These are phyloP conservation scores for Cybosia mesomella DNA, from an alignment of 2,888 invertebrate genomes.

Conservation along the genomic window DNA sequence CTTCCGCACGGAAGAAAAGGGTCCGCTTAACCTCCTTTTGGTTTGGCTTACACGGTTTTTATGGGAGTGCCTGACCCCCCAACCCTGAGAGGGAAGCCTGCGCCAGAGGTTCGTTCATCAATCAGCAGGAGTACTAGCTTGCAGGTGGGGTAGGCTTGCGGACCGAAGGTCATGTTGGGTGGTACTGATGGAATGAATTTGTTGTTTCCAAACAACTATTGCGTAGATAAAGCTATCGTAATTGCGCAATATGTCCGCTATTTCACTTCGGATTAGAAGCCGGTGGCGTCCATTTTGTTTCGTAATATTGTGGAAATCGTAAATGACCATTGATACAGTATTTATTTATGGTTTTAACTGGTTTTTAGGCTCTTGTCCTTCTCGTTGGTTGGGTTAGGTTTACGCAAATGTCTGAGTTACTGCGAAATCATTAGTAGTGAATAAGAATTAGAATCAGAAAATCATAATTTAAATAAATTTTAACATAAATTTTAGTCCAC, in stretches of 20 bases:
- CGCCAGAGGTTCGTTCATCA: too few species aligned
- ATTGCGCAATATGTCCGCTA: conserved; percentile 11
- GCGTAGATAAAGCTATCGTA: neutral
- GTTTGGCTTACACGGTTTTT: too few species aligned
- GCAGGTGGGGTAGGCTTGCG: too few species aligned
- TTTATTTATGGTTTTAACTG: neutral
- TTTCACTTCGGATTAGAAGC: neutral
- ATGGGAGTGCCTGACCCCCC: too few species aligned
- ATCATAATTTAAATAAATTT: too few species aligned
- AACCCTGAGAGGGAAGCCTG: too few species aligned
- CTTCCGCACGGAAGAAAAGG: too few species aligned
- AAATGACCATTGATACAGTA: conserved; percentile 7
- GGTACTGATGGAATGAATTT: neutral
- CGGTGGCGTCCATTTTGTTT: neutral
- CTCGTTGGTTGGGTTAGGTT: neutral
- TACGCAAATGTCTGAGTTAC: conserved; percentile 1
- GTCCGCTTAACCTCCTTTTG: too few species aligned
- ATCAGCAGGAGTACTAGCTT: too few species aligned
- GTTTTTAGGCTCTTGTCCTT: neutral
- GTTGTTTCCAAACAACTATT: neutral
- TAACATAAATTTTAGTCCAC: too few species aligned
- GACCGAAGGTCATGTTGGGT: too few species aligned
- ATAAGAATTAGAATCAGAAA: too few species aligned
- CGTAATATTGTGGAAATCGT: conserved; percentile 9
- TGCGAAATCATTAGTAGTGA: neutral